These are phyloP conservation scores for Lepus timidus DNA, from an alignment of 2,113 vertebrate species.

Conservation along the genomic window DNA sequence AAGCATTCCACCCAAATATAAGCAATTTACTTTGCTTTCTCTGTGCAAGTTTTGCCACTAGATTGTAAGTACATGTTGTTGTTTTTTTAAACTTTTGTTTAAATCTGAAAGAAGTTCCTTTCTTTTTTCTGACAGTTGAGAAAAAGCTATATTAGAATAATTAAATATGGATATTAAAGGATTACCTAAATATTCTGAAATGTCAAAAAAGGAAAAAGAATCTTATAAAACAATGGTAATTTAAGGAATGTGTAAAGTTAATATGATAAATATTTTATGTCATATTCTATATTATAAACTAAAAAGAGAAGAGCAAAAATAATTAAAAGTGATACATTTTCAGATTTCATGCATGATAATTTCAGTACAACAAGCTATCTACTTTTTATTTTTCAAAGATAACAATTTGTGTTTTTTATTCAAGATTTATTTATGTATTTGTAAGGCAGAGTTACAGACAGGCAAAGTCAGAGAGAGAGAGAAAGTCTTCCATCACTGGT, in stretches of 20 bases:
- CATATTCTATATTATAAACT: background rate
- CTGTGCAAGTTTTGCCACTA: conserved; percentile 59
- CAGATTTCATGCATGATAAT: background rate
- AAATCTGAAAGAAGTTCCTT: conserved; percentile 3
- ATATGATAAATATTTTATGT: background rate
- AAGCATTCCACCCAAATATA: conserved; percentile 75
- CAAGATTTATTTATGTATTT: too few relatives aligned
- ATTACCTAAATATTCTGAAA: background rate
- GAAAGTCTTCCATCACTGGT: too few relatives aligned
- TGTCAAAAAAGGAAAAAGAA: background rate
- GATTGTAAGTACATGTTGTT: conserved; percentile 11
- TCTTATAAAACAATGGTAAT: background rate
- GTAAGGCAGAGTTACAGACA: background rate
- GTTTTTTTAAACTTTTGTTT: background rate
- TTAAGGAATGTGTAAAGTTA: background rate
- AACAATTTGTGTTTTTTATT: background rate
- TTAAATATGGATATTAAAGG: background rate
- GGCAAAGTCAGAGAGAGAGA: background rate
- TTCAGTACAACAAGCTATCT: background rate
- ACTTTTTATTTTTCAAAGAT: background rate
- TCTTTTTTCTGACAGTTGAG: conserved; percentile 51
- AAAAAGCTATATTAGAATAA: background rate
- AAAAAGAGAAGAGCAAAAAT: background rate
- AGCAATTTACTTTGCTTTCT: conserved; percentile 71
- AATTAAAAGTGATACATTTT: background rate